Evolutionary conservation across 2,888 invertebrate species (phyloP).

Genomic region (Stenolophus ochropezus): DNA sequence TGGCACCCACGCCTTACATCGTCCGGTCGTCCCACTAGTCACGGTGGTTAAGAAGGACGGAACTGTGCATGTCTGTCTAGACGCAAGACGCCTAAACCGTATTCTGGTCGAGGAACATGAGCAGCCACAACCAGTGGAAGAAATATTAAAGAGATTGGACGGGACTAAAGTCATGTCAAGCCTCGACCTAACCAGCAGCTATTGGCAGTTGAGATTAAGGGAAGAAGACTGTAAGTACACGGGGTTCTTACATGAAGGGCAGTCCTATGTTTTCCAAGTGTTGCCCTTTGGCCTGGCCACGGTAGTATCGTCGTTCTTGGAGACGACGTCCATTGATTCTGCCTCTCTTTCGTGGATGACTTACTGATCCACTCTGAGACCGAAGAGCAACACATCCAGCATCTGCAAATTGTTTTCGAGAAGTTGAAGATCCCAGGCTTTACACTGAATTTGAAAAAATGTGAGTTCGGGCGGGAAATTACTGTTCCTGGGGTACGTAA

Average conservation of each 20-base stretch:
- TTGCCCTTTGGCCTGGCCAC: background rate
- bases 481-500: too few relatives aligned
- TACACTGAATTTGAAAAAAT: background rate
- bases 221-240: background rate
- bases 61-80: slow-evolving; percentile 19
- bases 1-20: background rate
- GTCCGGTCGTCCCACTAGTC: slow-evolving; percentile 44
- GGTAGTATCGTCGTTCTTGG: background rate
- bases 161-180: background rate
- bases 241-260: background rate
- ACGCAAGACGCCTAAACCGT: slow-evolving; percentile 25
- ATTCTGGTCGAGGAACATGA: slow-evolving; percentile 6
- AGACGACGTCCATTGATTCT: background rate
- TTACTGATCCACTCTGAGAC: background rate
- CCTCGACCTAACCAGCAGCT: background rate
- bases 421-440: background rate
- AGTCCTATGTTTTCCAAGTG: background rate
- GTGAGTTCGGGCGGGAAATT: background rate
- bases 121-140: background rate
- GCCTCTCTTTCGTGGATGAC: too few relatives aligned
- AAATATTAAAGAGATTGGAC: background rate
- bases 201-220: slow-evolving; percentile 61
- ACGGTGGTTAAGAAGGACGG: slow-evolving; percentile 44
- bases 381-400: background rate
- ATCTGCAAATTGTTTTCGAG: background rate